Evolutionary conservation across 2,113 vertebrate species (phyloP).

Genomic region (Macrotis lagotis): DNA sequence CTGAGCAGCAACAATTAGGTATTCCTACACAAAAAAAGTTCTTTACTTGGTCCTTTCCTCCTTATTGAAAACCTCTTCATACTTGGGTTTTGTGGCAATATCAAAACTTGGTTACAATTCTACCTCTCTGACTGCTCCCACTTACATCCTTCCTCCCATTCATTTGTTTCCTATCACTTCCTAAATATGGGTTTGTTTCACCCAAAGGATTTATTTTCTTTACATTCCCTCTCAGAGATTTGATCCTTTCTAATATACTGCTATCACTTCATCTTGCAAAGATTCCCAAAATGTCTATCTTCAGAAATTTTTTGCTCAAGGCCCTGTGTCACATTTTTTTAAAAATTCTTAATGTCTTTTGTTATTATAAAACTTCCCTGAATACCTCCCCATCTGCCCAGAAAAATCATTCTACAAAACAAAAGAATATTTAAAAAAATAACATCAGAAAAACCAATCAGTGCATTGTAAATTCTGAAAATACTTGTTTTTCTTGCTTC

Average conservation of each 20-base stretch:
- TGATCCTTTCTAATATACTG: background rate
- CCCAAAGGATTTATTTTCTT: background rate
- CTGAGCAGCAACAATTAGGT: background rate
- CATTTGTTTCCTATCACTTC: background rate
- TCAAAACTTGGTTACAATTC: background rate
- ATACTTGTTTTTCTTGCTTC: too few species aligned
- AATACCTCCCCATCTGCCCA: background rate
- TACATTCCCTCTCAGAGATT: background rate
- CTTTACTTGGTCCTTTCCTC: background rate
- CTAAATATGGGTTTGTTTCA: background rate
- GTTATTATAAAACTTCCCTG: background rate
- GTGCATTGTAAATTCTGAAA: too few species aligned
- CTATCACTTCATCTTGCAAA: background rate
- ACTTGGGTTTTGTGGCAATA: background rate
- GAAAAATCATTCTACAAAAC: background rate
- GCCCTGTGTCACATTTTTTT: background rate
- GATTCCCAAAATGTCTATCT: background rate
- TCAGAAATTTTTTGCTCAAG: background rate
- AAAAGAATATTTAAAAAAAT: background rate
- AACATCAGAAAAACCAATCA: background rate
- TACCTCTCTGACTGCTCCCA: too few species aligned
- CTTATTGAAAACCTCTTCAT: background rate
- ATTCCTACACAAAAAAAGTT: background rate
- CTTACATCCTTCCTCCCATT: background rate
- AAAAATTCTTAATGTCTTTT: background rate